A percentile compares a stretch with the other conserved stretches of the same genome.
Conservation (phyloP, 2,797 vertebrate species). For the Premnoplex brunnescens region DNA sequence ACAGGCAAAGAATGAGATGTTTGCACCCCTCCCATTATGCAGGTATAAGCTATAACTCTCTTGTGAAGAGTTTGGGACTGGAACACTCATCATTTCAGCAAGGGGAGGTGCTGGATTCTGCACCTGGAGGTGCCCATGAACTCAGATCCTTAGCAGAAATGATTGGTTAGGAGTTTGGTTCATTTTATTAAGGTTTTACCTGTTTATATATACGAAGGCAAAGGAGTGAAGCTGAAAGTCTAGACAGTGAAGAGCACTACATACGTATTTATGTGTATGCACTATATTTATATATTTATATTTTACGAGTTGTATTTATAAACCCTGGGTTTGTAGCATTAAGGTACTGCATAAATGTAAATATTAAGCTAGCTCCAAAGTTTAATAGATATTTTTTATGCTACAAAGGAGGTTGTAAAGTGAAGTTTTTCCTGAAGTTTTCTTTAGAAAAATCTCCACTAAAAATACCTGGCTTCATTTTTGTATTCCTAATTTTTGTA, state of each 20-base stretch:
- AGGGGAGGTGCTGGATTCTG: neutral
- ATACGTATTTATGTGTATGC: neutral
- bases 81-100: neutral
- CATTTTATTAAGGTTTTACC: neutral
- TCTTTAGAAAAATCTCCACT: neutral
- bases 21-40: neutral
- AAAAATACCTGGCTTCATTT: neutral
- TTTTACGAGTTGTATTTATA: neutral
- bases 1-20: neutral
- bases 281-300: neutral
- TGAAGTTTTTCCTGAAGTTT: neutral
- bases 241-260: neutral
- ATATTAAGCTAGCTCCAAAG: neutral
- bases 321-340: neutral
- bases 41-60: neutral
- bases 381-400: neutral
- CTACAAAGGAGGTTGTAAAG: neutral
- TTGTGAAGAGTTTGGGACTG: neutral
- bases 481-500: neutral
- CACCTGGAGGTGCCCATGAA: neutral
- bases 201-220: neutral
- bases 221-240: neutral
- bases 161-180: neutral
- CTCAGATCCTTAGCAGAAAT: neutral
- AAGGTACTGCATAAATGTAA: neutral